phyloP scores from a whole-genome alignment of 1,140 invertebrate species.

The Nebria ingens region DNA sequence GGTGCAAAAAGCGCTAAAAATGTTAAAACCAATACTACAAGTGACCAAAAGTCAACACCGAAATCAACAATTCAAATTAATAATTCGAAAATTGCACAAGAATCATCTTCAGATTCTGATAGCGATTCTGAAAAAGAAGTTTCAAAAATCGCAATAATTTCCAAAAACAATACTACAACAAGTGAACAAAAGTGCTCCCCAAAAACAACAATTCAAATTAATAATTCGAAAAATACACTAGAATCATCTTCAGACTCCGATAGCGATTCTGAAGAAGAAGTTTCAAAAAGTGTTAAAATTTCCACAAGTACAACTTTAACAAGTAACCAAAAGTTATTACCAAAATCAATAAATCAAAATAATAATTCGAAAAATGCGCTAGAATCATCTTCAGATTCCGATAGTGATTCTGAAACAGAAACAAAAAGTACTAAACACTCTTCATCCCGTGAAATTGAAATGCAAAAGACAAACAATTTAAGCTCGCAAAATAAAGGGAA shows the following conservation, averaged over 20 bases:
- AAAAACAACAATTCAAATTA: background rate
- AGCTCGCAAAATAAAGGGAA: background rate
- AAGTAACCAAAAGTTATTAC: too few species aligned
- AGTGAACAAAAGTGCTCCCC: background rate
- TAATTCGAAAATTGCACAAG: background rate
- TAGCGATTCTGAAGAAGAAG: background rate
- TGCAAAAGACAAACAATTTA: background rate
- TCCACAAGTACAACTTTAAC: too few species aligned
- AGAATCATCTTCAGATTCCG: background rate
- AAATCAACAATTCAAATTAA: background rate
- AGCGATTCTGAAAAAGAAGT: background rate
- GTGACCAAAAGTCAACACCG: background rate
- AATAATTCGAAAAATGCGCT: background rate
- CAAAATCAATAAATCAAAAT: too few species aligned
- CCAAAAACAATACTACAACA: too few species aligned
- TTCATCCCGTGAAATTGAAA: background rate
- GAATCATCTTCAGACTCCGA: background rate
- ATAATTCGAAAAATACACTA: background rate
- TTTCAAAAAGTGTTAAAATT: background rate
- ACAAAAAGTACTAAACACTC: background rate
- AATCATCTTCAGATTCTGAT: background rate
- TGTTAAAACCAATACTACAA: too few species aligned
- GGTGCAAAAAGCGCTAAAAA: too few species aligned
- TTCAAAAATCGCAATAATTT: too few species aligned
- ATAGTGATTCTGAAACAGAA: background rate